Evolutionary conservation across 2,797 vertebrate species (phyloP).

Genomic region (Lophotriccus pileatus): DNA sequence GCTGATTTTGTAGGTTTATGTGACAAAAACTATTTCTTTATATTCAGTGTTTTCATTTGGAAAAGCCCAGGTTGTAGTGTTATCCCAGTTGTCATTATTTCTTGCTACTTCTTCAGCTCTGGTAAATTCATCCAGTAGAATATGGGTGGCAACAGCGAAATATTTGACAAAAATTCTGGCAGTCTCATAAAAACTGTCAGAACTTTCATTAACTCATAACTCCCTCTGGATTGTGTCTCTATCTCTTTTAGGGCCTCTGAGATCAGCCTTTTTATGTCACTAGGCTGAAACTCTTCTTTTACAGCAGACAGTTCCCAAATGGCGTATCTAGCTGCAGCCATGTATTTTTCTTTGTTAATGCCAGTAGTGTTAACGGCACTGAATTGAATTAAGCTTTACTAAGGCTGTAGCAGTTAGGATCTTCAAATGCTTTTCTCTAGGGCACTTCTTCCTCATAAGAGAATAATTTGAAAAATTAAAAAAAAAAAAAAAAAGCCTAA

Average conservation of each 20-base stretch:
- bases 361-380: not conserved
- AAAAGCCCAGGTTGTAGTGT: not conserved
- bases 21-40: not conserved
- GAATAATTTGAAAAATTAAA: not conserved
- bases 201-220: not conserved
- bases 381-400: not conserved
- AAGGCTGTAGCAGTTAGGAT: not conserved
- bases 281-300: not conserved
- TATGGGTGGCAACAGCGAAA: not conserved
- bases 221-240: not conserved
- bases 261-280: not conserved
- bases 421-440: not conserved
- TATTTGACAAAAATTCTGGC: not conserved
- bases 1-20: not conserved
- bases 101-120: not conserved
- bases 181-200: not conserved
- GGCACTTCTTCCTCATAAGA: not conserved
- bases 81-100: not conserved
- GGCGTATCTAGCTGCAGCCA: not conserved
- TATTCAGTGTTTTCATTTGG: not conserved
- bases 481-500: not conserved
- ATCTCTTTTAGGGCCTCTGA: not conserved
- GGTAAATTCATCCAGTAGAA: not conserved
- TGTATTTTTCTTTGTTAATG: not conserved
- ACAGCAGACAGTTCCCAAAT: not conserved